Percentiles rank a stretch among this genome's conserved stretches.
Evolutionary conservation across 2,888 invertebrate species (phyloP).

Genomic region (Perithous albicinctus): DNA sequence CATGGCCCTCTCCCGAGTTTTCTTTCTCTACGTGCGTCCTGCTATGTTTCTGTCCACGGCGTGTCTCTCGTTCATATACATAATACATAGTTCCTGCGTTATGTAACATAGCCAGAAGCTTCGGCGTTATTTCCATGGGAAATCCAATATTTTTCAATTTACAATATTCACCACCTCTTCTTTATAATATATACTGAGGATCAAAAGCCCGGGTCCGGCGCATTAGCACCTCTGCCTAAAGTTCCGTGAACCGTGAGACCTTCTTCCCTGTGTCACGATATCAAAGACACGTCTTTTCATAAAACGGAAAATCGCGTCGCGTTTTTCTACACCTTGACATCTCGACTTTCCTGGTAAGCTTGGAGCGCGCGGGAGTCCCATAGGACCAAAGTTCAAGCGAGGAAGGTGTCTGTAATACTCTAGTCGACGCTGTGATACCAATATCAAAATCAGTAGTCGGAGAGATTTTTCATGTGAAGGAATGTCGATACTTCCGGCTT

Average conservation of each 20-base stretch:
- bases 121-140: conserved; percentile 21
- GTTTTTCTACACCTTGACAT: neutral
- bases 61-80: conserved; percentile 21
- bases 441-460: neutral
- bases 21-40: conserved; percentile 32
- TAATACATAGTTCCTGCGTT: conserved; percentile 18
- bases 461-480: neutral
- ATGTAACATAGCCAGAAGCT: neutral
- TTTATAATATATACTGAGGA: neutral
- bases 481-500: neutral
- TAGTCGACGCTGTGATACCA: neutral
- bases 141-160: conserved; percentile 62
- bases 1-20: conserved; percentile 27
- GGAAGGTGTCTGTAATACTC: neutral
- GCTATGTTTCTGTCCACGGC: conserved; percentile 15
- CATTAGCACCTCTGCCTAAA: neutral
- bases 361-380: neutral
- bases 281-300: neutral
- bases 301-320: conserved; percentile 10
- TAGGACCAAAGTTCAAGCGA: conserved; percentile 12
- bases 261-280: neutral
- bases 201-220: neutral
- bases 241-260: neutral
- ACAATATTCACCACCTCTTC: conserved; percentile 20
- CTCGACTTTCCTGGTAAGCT: conserved; percentile 11